These are phyloP conservation scores for Phalacrocorax pelagicus DNA, from an alignment of 2,113 vertebrate genomes.

Conservation along the genomic window DNA sequence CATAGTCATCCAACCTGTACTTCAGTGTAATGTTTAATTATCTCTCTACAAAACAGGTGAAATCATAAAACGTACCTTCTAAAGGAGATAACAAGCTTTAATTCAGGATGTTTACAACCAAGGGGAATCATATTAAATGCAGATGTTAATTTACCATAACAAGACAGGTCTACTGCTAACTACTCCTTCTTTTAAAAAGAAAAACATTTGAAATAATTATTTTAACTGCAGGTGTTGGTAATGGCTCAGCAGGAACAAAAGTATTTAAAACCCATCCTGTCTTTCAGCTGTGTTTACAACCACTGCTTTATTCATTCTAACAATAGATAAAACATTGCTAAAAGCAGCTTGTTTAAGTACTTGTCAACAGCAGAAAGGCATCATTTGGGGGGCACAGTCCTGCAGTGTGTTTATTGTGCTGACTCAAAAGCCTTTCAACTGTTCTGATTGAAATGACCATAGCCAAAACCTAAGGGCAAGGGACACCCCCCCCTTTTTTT, in stretches of 20 bases:
- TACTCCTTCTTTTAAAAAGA: constrained; percentile 60
- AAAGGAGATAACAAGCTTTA: constrained; percentile 65
- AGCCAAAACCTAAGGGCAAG: background rate
- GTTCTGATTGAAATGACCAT: background rate
- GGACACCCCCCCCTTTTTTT: background rate
- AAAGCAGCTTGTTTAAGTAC: constrained; percentile 3
- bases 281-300: constrained; percentile 40
- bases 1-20: constrained; percentile 22
- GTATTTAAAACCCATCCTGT: constrained; percentile 50
- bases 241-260: constrained; percentile 64
- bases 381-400: background rate
- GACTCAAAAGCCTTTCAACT: background rate
- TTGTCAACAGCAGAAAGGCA: background rate
- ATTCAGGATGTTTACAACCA: constrained; percentile 58
- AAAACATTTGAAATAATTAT: constrained; percentile 67
- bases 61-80: constrained; percentile 46
- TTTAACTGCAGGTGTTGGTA: constrained; percentile 66
- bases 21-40: constrained; percentile 58
- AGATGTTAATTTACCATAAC: constrained; percentile 65
- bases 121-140: constrained; percentile 58
- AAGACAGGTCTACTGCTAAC: constrained; percentile 56
- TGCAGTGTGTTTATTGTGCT: background rate
- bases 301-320: constrained; percentile 28
- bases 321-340: background rate
- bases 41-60: constrained; percentile 39